A percentile compares a stretch with the other conserved stretches of the same genome.
Evolutionary conservation across 2,888 invertebrate genomes (phyloP).

Genomic region (Ctena decussata): DNA sequence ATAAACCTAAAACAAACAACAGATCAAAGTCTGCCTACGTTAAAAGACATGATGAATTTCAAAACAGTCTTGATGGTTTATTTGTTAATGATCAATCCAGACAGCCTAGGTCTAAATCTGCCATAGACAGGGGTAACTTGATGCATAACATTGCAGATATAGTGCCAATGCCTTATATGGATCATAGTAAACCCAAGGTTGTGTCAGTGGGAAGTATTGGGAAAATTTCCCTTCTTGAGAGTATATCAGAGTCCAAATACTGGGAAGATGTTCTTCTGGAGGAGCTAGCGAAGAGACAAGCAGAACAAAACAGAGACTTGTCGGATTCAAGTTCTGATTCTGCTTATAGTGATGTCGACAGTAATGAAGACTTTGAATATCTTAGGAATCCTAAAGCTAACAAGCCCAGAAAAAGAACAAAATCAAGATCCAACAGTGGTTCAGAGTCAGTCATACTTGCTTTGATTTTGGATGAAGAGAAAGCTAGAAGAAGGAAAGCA

Average conservation of each 20-base stretch:
- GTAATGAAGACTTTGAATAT: not conserved
- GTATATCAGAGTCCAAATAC: constrained; percentile 74
- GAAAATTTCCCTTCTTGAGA: constrained; percentile 75
- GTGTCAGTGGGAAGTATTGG: constrained; percentile 79
- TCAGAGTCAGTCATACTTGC: not conserved
- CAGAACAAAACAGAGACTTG: not conserved
- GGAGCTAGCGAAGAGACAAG: constrained; percentile 14
- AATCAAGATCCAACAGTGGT: not conserved
- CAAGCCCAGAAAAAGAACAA: constrained; percentile 5
- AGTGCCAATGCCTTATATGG: constrained; percentile 73
- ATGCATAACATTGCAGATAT: constrained; percentile 43
- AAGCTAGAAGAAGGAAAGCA: not conserved
- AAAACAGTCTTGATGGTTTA: constrained; percentile 15
- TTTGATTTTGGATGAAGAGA: not conserved
- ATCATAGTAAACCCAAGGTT: constrained; percentile 73
- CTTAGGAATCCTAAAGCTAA: not conserved
- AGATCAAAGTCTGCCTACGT: constrained; percentile 51
- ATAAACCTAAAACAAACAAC: constrained; percentile 10
- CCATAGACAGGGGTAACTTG: constrained; percentile 3
- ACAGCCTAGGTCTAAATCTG: constrained; percentile 45
- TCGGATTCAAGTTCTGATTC: not conserved
- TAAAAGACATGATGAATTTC: constrained; percentile 24
- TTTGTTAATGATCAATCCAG: constrained; percentile 13
- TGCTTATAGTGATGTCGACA: not conserved
- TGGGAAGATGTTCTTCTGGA: constrained; percentile 71